Conservation (phyloP, 1,140 invertebrate species). For the Trichoplusia ni region DNA sequence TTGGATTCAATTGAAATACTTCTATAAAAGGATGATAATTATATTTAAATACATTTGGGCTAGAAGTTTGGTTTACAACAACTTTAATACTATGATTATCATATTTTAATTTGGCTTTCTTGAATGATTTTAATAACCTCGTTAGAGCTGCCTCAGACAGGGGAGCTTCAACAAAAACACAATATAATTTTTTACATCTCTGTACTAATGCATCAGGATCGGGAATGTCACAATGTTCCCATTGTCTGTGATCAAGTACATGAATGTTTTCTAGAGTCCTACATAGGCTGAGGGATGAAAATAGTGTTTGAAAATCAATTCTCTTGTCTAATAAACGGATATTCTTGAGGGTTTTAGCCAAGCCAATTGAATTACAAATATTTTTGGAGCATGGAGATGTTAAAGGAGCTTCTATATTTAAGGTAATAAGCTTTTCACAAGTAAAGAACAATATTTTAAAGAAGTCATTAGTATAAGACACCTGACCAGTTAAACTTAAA, state of each 20-base stretch:
- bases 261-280: constrained; percentile 61
- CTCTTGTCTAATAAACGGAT: constrained; percentile 50
- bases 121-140: constrained; percentile 38
- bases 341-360: constrained; percentile 54
- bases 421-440: constrained; percentile 53
- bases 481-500: constrained; percentile 51
- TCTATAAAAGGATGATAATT: constrained; percentile 51
- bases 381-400: constrained; percentile 35
- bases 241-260: constrained; percentile 41
- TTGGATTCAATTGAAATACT: constrained; percentile 55
- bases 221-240: constrained; percentile 44
- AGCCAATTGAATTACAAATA: constrained; percentile 42
- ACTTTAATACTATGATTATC: constrained; percentile 44
- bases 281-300: constrained; percentile 54
- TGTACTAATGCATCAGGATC: constrained; percentile 17
- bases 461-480: constrained; percentile 52
- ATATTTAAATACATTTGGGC: not conserved
- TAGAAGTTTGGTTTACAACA: constrained; percentile 25
- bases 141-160: constrained; percentile 24
- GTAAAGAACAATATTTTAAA: constrained; percentile 57
- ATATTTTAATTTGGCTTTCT: constrained; percentile 40
- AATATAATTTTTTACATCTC: constrained; percentile 59
- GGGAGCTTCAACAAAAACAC: constrained; percentile 41
- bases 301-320: constrained; percentile 52
- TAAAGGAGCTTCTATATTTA: constrained; percentile 44